Evolutionary conservation across 2,113 vertebrate genomes (phyloP).

Genomic region (Nibea coibor): DNA sequence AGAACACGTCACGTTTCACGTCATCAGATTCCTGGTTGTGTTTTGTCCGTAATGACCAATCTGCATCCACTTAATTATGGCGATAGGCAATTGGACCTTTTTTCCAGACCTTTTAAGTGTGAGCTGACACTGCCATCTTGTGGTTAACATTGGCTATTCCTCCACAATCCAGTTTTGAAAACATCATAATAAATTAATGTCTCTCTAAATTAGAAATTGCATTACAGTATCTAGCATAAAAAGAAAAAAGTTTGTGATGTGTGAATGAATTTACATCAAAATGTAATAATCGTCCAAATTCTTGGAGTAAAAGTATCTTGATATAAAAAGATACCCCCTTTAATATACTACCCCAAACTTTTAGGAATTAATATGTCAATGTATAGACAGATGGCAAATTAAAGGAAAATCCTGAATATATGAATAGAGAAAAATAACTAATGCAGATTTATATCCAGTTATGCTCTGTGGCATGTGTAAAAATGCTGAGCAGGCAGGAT

Average conservation of each 20-base stretch:
- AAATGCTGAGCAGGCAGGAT: too few relatives aligned
- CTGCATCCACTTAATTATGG: background rate
- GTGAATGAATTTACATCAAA: background rate
- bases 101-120: background rate
- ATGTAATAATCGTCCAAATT: background rate
- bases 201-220: too few relatives aligned
- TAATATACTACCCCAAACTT: background rate
- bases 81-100: accelerated
- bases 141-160: conserved; percentile 21
- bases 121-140: conserved; percentile 50
- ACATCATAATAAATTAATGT: background rate
- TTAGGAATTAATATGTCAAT: background rate
- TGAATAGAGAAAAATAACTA: too few relatives aligned
- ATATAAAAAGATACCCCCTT: background rate
- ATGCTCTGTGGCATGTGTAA: too few relatives aligned
- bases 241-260: background rate
- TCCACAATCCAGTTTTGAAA: background rate
- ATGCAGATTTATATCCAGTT: too few relatives aligned
- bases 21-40: background rate
- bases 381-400: too few relatives aligned
- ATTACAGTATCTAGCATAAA: too few relatives aligned
- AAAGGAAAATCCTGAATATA: too few relatives aligned
- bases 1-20: background rate
- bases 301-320: background rate
- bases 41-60: background rate